These are phyloP conservation scores for Drosophila pseudotalamancana DNA, from an alignment of 2,888 invertebrate species.

Conservation along the genomic window DNA sequence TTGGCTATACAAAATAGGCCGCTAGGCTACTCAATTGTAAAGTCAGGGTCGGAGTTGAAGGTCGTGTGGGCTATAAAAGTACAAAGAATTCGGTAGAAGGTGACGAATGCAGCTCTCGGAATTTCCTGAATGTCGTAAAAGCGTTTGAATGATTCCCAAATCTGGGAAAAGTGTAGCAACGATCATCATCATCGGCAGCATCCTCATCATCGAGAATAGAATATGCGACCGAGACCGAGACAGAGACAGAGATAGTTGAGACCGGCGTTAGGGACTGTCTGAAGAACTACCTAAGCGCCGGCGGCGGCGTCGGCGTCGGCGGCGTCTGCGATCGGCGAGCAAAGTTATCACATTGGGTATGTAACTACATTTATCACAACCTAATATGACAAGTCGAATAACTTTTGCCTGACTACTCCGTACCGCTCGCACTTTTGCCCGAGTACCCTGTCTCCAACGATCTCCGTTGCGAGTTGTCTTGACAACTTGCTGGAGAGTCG, in stretches of 20 bases:
- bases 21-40: constrained; percentile 26
- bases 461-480: background rate
- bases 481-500: background rate
- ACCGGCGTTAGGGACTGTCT: constrained; percentile 4
- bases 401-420: constrained; percentile 59
- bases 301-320: constrained; percentile 54
- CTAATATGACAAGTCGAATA: constrained; percentile 82
- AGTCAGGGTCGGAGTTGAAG: constrained; percentile 44
- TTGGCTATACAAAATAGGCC: background rate
- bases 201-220: too few relatives aligned
- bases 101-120: constrained; percentile 43
- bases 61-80: constrained; percentile 10
- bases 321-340: constrained; percentile 48
- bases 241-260: background rate
- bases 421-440: background rate
- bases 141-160: constrained; percentile 59
- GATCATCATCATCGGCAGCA: constrained; percentile 42
- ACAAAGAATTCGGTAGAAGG: background rate
- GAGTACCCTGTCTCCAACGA: background rate
- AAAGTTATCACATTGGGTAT: constrained; percentile 81
- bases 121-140: constrained; percentile 60
- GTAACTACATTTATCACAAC: constrained; percentile 83
- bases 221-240: background rate
- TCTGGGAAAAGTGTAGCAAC: constrained; percentile 1
- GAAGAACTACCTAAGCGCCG: constrained; percentile 45